Conservation (phyloP, 2,797 vertebrate species). For the Buceros bicornis region DNA sequence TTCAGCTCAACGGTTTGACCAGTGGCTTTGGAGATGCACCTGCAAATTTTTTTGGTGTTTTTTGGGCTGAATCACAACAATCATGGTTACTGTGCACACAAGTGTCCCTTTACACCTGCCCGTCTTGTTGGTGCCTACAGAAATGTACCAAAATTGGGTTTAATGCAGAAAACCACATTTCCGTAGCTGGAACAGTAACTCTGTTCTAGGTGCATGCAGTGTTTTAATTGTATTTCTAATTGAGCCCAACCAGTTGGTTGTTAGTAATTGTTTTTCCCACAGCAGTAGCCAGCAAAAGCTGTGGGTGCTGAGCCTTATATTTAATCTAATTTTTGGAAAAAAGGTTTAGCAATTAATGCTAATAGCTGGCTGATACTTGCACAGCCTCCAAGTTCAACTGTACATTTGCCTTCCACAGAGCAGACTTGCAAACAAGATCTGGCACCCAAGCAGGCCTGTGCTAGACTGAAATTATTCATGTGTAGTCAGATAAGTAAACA, state of each 20-base stretch:
- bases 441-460: conserved; percentile 67
- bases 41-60: neutral
- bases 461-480: conserved; percentile 71
- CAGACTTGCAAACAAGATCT: conserved; percentile 65
- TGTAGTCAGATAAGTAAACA: conserved; percentile 70
- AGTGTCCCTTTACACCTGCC: neutral
- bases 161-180: neutral
- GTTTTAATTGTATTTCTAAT: neutral
- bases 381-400: conserved; percentile 37
- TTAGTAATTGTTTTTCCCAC: neutral
- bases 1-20: neutral
- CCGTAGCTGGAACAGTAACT: too few species aligned
- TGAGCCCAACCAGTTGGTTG: neutral
- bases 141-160: neutral
- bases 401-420: conserved; percentile 47
- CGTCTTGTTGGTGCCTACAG: neutral
- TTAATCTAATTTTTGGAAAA: conserved; percentile 16
- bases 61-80: neutral
- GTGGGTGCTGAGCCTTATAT: neutral
- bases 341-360: neutral
- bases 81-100: rapidly evolving
- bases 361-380: conserved; percentile 23
- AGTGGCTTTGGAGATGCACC: neutral
- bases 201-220: neutral
- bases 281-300: neutral